Conservation (phyloP, 2,888 invertebrate genomes). For the Thecocarcelia acutangulata region DNA sequence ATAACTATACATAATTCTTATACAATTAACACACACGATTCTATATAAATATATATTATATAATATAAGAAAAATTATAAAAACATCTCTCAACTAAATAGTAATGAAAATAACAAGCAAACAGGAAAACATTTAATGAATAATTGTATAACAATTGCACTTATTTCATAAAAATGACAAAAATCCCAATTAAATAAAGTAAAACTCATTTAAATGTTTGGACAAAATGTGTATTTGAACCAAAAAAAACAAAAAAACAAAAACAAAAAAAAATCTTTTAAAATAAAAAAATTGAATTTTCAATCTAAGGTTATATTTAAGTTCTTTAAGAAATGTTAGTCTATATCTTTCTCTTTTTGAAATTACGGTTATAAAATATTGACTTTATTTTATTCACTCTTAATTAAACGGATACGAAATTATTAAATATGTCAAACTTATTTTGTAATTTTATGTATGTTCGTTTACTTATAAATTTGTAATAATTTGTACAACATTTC, state of each 20-base stretch:
- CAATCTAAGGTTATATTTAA: conserved; percentile 45
- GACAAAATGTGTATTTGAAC: conserved; percentile 72
- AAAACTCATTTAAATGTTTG: conserved; percentile 79
- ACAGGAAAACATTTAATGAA: conserved; percentile 43
- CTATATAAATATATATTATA: conserved; percentile 44
- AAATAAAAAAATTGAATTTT: conserved; percentile 50
- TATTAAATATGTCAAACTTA: conserved; percentile 10
- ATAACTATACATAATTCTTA: conserved; percentile 55
- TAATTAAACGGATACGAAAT: conserved; percentile 34
- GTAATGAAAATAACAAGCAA: conserved; percentile 53
- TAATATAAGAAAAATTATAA: conserved; percentile 38
- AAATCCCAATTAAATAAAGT: conserved; percentile 63
- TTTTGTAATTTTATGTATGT: conserved; percentile 9
- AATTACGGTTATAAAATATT: conserved; percentile 27
- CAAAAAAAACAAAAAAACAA: conserved; percentile 50
- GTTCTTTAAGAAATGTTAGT: conserved; percentile 35
- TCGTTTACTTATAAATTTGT: neutral
- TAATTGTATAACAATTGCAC: conserved; percentile 76
- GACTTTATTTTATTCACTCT: conserved; percentile 38
- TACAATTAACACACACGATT: conserved; percentile 50
- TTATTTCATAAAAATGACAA: conserved; percentile 77
- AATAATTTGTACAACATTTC: too few relatives aligned
- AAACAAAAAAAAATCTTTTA: conserved; percentile 2
- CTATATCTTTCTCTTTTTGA: conserved; percentile 20
- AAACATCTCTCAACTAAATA: conserved; percentile 28